Evolutionary conservation across 2,113 vertebrate genomes (phyloP).

Genomic region (Oncorhynchus keta): DNA sequence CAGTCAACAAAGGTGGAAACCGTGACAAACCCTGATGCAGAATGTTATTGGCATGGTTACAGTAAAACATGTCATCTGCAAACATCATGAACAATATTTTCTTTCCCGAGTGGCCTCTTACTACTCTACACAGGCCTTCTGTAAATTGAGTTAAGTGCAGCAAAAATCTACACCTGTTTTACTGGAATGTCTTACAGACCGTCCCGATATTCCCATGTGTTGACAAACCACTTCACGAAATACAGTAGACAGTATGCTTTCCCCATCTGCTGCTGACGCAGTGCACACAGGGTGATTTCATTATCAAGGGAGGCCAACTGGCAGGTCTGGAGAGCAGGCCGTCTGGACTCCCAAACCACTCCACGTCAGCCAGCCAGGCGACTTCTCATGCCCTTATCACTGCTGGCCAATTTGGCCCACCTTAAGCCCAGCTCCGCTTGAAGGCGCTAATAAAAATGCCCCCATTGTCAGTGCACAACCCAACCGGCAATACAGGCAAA

Average conservation of each 20-base stretch:
- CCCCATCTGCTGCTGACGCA: constrained; percentile 40
- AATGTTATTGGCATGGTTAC: constrained; percentile 10
- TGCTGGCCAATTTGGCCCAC: constrained; percentile 6
- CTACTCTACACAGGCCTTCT: constrained; percentile 11
- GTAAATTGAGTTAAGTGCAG: constrained; percentile 23
- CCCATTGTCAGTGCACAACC: constrained; percentile 47
- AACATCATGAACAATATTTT: not conserved
- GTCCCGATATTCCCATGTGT: constrained; percentile 11
- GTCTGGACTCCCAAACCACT: constrained; percentile 15
- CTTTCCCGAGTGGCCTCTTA: not conserved
- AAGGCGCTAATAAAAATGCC: constrained; percentile 24
- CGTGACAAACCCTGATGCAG: constrained; percentile 1
- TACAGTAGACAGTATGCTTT: constrained; percentile 28
- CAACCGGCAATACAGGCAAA: constrained; percentile 35
- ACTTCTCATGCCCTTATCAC: constrained; percentile 30
- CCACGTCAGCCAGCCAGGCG: constrained; percentile 19
- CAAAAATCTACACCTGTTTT: constrained; percentile 10
- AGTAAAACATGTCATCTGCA: not conserved
- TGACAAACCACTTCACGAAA: constrained; percentile 28
- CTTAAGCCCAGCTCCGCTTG: constrained; percentile 26
- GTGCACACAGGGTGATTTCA: constrained; percentile 25
- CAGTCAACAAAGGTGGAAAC: not conserved
- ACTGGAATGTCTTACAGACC: constrained; percentile 8
- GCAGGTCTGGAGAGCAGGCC: constrained; percentile 23
- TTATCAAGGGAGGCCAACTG: constrained; percentile 41